Conservation (phyloP, 2,888 invertebrate genomes). For the Portevinia maculata region DNA sequence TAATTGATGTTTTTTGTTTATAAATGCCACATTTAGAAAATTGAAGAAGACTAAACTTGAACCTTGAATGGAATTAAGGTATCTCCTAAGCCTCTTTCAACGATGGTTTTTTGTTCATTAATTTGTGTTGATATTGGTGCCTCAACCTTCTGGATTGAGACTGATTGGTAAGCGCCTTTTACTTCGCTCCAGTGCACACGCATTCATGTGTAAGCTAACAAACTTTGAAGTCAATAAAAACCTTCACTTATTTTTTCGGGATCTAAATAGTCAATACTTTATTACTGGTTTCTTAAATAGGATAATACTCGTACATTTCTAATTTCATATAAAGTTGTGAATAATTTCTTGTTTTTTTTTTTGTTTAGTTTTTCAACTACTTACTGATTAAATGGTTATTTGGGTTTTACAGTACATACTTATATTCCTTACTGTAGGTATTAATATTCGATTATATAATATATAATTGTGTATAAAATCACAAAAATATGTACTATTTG, state of each 20-base stretch:
- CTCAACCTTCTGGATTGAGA: no score
- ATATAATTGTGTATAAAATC: conserved; percentile 72
- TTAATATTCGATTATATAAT: conserved; percentile 61
- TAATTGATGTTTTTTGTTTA: no score
- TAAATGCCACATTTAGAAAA: no score
- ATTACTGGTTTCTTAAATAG: conserved; percentile 64
- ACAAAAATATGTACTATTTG: conserved; percentile 71
- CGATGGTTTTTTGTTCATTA: no score
- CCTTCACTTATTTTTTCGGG: neutral
- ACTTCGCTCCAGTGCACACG: no score
- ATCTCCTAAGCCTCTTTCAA: no score
- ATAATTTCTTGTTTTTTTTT: conserved; percentile 35
- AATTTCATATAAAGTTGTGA: conserved; percentile 65
- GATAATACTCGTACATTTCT: conserved; percentile 67
- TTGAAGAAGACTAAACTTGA: no score
- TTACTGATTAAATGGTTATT: conserved; percentile 54
- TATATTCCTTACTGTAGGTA: conserved; percentile 54
- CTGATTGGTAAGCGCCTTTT: no score
- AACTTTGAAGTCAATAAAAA: neutral
- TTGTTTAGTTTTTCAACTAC: conserved; percentile 25
- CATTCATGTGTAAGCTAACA: neutral
- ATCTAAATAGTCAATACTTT: conserved; percentile 62
- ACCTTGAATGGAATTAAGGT: no score
- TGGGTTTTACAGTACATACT: conserved; percentile 42
- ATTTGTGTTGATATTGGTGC: no score